Evolutionary conservation across 2,797 vertebrate genomes (phyloP).

Genomic region (Lerista edwardsae): DNA sequence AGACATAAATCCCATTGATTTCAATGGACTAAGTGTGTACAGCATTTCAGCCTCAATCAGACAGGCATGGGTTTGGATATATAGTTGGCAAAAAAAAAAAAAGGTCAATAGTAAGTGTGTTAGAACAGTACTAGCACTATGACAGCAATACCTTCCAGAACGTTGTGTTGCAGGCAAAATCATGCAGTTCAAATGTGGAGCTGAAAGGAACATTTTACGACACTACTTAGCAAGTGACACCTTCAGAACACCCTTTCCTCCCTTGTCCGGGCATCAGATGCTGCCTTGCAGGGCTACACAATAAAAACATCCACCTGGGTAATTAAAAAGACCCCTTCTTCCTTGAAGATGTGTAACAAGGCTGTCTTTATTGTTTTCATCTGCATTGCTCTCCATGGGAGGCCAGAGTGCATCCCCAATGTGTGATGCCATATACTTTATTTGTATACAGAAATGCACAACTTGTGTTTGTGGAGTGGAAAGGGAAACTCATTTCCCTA

Average conservation of each 20-base stretch:
- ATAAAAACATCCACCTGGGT: slow-evolving; percentile 69
- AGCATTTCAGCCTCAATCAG: background rate
- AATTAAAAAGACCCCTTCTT: slow-evolving; percentile 49
- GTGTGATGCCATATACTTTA: background rate
- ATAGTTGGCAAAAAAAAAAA: background rate
- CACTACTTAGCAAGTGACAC: slow-evolving; percentile 56
- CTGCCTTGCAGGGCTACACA: slow-evolving; percentile 52
- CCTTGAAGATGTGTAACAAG: background rate
- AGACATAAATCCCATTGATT: background rate
- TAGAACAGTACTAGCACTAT: background rate
- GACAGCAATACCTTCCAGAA: background rate
- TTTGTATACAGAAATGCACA: background rate
- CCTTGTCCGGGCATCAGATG: slow-evolving; percentile 61
- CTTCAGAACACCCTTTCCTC: slow-evolving; percentile 55
- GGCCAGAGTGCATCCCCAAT: background rate
- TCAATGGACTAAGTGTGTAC: background rate
- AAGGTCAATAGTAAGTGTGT: background rate
- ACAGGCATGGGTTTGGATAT: background rate
- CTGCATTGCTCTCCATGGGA: accelerated
- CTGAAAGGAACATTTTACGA: slow-evolving; percentile 39
- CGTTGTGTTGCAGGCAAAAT: background rate
- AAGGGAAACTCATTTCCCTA: background rate
- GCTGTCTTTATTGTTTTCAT: slow-evolving; percentile 52
- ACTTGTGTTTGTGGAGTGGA: background rate
- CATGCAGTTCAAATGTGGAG: background rate